These are phyloP conservation scores for Elachura formosa DNA, from an alignment of 2,113 vertebrate species.

Conservation along the genomic window DNA sequence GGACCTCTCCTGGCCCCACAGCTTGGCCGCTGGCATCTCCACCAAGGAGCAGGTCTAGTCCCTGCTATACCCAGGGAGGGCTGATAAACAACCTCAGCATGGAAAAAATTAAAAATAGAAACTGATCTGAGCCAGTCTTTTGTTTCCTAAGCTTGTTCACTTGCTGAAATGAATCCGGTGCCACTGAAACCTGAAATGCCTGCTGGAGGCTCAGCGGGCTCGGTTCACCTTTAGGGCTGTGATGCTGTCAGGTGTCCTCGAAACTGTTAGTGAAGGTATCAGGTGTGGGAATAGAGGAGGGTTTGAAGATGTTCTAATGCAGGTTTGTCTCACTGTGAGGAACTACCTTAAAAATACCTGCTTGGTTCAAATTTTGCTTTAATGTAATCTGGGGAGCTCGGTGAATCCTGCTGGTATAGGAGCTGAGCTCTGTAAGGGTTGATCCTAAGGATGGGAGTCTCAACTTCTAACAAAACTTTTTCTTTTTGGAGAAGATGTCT, in stretches of 20 bases:
- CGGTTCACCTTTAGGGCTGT: neutral
- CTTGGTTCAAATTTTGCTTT: neutral
- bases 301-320: neutral
- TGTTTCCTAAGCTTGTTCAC: neutral
- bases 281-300: neutral
- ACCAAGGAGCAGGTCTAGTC: neutral
- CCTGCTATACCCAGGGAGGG: neutral
- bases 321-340: neutral
- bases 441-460: neutral
- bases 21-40: neutral
- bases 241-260: neutral
- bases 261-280: neutral
- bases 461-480: neutral
- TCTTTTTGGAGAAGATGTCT: neutral
- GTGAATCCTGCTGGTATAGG: neutral
- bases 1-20: neutral
- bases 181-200: constrained; percentile 27
- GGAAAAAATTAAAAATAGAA: constrained; percentile 3
- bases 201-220: neutral
- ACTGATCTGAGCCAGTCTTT: neutral
- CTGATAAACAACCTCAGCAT: neutral
- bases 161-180: neutral
- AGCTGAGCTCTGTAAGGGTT: neutral
- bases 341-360: neutral
- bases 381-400: accelerated